Conservation (phyloP, 2,888 invertebrate genomes). For the Lasiommata megera region DNA sequence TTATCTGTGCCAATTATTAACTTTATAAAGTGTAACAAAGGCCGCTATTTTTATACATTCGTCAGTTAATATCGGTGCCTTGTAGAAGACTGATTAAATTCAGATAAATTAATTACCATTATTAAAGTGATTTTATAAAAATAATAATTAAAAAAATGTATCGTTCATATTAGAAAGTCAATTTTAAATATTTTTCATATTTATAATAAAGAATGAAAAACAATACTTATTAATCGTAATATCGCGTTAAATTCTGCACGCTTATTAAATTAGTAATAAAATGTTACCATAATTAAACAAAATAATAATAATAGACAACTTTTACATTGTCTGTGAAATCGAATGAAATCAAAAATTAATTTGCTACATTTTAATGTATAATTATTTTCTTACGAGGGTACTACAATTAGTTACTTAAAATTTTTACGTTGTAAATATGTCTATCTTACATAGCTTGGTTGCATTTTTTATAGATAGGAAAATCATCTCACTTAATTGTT, state of each 20-base stretch:
- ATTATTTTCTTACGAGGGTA: slow-evolving; percentile 17
- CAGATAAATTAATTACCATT: slow-evolving; percentile 24
- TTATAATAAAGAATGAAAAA: slow-evolving; percentile 27
- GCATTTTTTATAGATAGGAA: slow-evolving; percentile 15
- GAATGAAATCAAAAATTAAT: slow-evolving; percentile 33
- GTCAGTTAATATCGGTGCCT: slow-evolving; percentile 62
- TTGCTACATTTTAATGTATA: neutral
- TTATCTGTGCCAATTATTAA: slow-evolving; percentile 35
- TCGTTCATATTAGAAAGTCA: slow-evolving; percentile 22
- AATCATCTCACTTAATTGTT: slow-evolving; percentile 16
- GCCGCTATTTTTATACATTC: slow-evolving; percentile 47
- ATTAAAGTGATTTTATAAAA: slow-evolving; percentile 17
- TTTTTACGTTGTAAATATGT: slow-evolving; percentile 24
- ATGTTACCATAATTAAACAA: slow-evolving; percentile 46
- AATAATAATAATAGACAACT: slow-evolving; percentile 37
- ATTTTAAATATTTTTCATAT: slow-evolving; percentile 30
- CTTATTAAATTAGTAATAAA: slow-evolving; percentile 36
- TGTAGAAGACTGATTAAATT: slow-evolving; percentile 56
- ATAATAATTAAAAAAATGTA: slow-evolving; percentile 12
- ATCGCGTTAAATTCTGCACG: slow-evolving; percentile 35
- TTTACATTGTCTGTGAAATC: slow-evolving; percentile 42
- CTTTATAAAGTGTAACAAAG: slow-evolving; percentile 27
- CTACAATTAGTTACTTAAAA: slow-evolving; percentile 16
- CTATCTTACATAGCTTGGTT: slow-evolving; percentile 5
- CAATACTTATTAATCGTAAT: slow-evolving; percentile 5